phyloP scores from a whole-genome alignment of 2,113 vertebrate genomes.

The Platysteira castanea region DNA sequence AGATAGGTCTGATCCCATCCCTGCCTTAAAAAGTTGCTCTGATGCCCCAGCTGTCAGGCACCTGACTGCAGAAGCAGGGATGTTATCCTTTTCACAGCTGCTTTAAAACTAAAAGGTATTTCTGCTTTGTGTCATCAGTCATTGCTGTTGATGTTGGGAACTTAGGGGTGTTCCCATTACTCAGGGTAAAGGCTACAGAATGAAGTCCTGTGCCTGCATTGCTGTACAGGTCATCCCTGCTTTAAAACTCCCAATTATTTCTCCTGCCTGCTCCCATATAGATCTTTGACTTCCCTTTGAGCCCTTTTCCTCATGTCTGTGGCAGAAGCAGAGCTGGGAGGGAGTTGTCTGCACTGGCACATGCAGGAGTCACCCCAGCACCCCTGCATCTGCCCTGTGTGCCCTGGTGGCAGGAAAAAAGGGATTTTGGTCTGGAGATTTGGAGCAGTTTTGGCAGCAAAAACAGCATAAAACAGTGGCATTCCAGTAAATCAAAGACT shows the following conservation, averaged over 20 bases:
- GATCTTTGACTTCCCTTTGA: not conserved
- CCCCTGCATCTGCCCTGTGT: rapidly evolving
- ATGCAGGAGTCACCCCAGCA: not conserved
- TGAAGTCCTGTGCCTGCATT: not conserved
- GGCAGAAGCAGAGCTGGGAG: not conserved
- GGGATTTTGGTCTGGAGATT: not conserved
- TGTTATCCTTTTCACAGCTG: not conserved
- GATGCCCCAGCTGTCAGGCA: not conserved
- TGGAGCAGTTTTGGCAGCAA: not conserved
- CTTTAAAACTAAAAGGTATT: not conserved
- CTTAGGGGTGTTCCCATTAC: not conserved
- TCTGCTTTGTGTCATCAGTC: not conserved
- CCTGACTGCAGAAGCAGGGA: not conserved
- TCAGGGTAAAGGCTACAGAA: not conserved
- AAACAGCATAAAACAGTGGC: not conserved
- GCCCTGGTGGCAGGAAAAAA: not conserved
- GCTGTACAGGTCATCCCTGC: not conserved
- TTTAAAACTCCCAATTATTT: not conserved
- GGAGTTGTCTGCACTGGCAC: not conserved
- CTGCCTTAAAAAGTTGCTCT: not conserved
- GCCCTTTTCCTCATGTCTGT: not conserved
- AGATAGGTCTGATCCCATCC: not conserved
- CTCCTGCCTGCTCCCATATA: not conserved
- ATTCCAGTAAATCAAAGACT: not conserved
- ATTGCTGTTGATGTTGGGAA: not conserved